Evolutionary conservation across 1,140 invertebrate genomes (phyloP).

Genomic region (Artemia franciscana): DNA sequence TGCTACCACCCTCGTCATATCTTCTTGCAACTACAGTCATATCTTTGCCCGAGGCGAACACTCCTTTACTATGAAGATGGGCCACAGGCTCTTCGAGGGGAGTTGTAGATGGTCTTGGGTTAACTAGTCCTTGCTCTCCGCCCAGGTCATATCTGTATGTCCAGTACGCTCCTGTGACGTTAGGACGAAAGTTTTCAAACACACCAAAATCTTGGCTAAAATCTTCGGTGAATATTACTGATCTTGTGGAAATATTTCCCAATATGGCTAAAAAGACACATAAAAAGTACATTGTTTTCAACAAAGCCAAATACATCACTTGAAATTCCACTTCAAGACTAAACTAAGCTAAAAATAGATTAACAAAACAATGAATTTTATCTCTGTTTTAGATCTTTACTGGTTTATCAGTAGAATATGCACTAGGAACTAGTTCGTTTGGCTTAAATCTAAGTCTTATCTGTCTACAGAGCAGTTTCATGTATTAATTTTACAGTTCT

Average conservation of each 20-base stretch:
- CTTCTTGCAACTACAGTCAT: background rate
- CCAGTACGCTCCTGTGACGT: background rate
- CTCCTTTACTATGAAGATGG: background rate
- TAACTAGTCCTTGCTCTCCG: background rate
- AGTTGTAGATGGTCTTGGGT: background rate
- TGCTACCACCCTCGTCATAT: background rate
- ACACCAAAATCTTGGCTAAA: background rate
- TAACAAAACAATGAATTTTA: no score
- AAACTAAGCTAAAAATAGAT: no score
- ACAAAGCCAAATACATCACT: no score
- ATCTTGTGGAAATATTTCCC: background rate
- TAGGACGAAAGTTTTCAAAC: background rate
- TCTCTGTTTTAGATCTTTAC: no score
- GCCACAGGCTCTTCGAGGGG: background rate
- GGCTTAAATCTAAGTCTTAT: no score
- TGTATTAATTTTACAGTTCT: no score
- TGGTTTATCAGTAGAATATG: no score
- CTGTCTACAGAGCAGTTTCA: no score
- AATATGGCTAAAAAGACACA: no score
- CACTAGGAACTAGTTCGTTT: no score
- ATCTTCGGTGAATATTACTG: background rate
- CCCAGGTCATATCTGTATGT: background rate
- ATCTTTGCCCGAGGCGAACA: background rate
- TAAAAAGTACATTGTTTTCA: no score
- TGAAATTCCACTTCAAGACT: no score